Evolutionary conservation across 2,888 invertebrate species (phyloP).

Genomic region (Acleris literana): DNA sequence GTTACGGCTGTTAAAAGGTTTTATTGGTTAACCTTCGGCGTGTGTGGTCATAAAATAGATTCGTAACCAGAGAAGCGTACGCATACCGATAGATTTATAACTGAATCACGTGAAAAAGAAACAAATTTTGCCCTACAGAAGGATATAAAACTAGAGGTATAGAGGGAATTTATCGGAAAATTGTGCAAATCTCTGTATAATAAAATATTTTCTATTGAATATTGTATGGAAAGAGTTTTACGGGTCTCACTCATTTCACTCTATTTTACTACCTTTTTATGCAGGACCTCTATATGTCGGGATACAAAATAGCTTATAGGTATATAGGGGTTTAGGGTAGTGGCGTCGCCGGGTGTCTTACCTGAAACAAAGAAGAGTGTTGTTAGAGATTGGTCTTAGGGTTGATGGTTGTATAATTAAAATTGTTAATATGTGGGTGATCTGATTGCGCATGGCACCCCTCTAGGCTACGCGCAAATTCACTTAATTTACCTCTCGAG

Average conservation of each 20-base stretch:
- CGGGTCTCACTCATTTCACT: conserved; percentile 76
- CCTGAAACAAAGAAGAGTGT: conserved; percentile 58
- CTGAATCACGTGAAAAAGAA: conserved; percentile 79
- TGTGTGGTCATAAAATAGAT: conserved; percentile 81
- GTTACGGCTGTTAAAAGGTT: conserved; percentile 83
- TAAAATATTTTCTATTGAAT: conserved; percentile 83
- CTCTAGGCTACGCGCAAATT: conserved; percentile 67
- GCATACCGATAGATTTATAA: conserved; percentile 77
- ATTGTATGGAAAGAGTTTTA: conserved; percentile 81
- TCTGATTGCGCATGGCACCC: conserved; percentile 61
- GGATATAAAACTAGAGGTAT: conserved; percentile 79
- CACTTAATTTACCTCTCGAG: conserved; percentile 74
- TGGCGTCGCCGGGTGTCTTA: conserved; percentile 55
- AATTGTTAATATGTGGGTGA: conserved; percentile 62
- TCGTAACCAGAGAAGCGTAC: conserved; percentile 79
- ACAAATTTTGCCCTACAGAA: conserved; percentile 77
- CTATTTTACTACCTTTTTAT: conserved; percentile 77
- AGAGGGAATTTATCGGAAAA: conserved; percentile 78
- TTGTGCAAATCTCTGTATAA: conserved; percentile 81
- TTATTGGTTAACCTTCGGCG: conserved; percentile 83
- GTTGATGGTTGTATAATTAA: conserved; percentile 51
- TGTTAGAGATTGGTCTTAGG: conserved; percentile 31
- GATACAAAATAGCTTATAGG: conserved; percentile 57
- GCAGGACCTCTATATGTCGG: conserved; percentile 61
- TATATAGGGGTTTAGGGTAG: conserved; percentile 48